phyloP scores from a whole-genome alignment of 2,113 vertebrate species.

The Puma concolor region DNA sequence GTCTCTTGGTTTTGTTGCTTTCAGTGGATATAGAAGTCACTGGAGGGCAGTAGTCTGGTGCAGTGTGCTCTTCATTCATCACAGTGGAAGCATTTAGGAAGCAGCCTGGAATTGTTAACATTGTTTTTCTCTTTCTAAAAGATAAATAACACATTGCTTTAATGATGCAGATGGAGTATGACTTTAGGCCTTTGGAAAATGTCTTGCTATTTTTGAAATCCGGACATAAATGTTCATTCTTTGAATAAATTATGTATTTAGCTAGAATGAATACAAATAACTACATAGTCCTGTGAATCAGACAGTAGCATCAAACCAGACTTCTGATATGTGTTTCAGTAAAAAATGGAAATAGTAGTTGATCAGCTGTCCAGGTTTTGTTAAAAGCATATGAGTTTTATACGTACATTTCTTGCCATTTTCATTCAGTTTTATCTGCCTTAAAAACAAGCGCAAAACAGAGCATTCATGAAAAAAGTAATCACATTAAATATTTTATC shows the following conservation, averaged over 20 bases:
- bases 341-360: slow-evolving; percentile 43
- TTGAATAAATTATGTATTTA: not conserved
- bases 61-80: not conserved
- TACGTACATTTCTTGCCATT: not conserved
- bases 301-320: slow-evolving; percentile 3
- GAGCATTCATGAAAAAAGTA: slow-evolving; percentile 4
- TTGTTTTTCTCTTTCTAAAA: slow-evolving; percentile 32
- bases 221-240: slow-evolving; percentile 33
- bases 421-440: not conserved
- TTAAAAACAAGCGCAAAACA: slow-evolving; percentile 53
- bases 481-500: not conserved
- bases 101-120: not conserved
- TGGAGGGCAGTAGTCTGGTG: not conserved
- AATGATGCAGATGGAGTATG: not conserved
- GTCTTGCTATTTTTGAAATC: not conserved
- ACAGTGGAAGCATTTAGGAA: not conserved
- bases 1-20: not conserved
- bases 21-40: not conserved
- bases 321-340: not conserved
- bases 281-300: not conserved
- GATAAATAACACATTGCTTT: slow-evolving; percentile 25
- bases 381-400: not conserved
- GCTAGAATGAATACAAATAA: slow-evolving; percentile 2
- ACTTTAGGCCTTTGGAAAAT: slow-evolving; percentile 42
- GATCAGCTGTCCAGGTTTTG: not conserved